A percentile compares a stretch with the other conserved stretches of the same genome.
These are phyloP conservation scores for Bombus consobrinus DNA, from an alignment of 1,140 invertebrate species.

Conservation along the genomic window DNA sequence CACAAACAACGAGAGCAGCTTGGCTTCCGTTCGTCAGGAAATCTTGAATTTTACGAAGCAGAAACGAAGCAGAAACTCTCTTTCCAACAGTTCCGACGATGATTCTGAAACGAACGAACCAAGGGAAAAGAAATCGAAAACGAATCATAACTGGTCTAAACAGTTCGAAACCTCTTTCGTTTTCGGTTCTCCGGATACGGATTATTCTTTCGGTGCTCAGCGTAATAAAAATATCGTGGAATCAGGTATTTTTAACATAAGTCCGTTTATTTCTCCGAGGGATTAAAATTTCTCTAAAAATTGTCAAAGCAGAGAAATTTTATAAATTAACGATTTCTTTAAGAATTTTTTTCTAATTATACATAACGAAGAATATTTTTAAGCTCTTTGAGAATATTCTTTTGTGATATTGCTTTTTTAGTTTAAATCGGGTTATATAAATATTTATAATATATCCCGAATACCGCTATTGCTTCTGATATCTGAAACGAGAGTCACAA, in stretches of 20 bases:
- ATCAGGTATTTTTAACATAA: constrained; percentile 7
- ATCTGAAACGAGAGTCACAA: background rate
- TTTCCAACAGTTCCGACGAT: background rate
- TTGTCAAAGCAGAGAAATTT: background rate
- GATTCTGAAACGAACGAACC: background rate
- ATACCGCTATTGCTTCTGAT: background rate
- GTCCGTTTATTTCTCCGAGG: background rate
- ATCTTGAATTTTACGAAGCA: background rate
- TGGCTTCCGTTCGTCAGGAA: background rate
- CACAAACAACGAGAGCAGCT: background rate
- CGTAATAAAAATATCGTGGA: background rate
- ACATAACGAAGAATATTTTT: background rate
- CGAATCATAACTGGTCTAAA: constrained; percentile 42
- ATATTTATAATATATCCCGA: background rate
- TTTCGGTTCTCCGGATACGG: constrained; percentile 10
- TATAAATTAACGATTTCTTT: background rate
- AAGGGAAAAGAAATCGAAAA: constrained; percentile 14
- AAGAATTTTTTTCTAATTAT: background rate
- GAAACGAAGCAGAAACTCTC: background rate
- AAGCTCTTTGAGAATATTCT: background rate
- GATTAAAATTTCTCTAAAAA: background rate
- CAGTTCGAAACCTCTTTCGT: constrained; percentile 45
- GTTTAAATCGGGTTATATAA: background rate
- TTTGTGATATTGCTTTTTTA: background rate
- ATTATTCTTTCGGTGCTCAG: background rate